phyloP scores from a whole-genome alignment of 1,140 invertebrate genomes.

The Plectrocnemia conspersa region DNA sequence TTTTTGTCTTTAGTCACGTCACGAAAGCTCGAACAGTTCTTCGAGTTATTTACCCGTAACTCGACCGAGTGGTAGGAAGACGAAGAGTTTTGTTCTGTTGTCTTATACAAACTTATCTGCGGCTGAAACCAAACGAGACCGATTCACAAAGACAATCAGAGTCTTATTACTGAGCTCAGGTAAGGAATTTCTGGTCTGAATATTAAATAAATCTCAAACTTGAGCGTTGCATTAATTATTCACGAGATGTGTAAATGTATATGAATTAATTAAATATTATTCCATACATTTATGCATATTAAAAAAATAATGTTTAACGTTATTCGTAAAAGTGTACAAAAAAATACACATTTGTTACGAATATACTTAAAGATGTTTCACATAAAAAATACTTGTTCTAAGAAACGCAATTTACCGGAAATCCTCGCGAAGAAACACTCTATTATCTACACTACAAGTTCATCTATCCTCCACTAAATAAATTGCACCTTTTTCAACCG shows the following conservation, averaged over 20 bases:
- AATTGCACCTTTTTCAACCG: conserved; percentile 35
- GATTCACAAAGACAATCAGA: neutral
- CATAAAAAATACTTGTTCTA: neutral
- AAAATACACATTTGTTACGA: too few relatives aligned
- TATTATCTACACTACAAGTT: conserved; percentile 34
- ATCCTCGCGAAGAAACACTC: conserved; percentile 23
- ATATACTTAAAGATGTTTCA: too few relatives aligned
- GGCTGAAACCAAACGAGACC: conserved; percentile 6
- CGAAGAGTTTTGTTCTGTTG: conserved; percentile 7
- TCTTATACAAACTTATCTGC: neutral
- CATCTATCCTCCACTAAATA: conserved; percentile 36
- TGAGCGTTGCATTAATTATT: too few relatives aligned
- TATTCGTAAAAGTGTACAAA: too few relatives aligned
- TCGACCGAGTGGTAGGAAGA: neutral
- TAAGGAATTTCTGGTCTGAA: neutral
- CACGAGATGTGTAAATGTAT: too few relatives aligned
- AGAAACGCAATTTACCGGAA: neutral
- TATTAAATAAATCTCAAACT: neutral
- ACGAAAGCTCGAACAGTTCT: too few relatives aligned
- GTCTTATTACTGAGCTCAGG: conserved; percentile 1
- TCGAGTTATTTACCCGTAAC: conserved; percentile 8
- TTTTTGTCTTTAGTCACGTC: too few relatives aligned
- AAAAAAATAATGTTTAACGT: too few relatives aligned
- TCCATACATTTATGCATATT: too few relatives aligned
- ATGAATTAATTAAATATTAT: too few relatives aligned